phyloP scores from a whole-genome alignment of 2,797 vertebrate genomes.

The Leptatherina wallacei region DNA sequence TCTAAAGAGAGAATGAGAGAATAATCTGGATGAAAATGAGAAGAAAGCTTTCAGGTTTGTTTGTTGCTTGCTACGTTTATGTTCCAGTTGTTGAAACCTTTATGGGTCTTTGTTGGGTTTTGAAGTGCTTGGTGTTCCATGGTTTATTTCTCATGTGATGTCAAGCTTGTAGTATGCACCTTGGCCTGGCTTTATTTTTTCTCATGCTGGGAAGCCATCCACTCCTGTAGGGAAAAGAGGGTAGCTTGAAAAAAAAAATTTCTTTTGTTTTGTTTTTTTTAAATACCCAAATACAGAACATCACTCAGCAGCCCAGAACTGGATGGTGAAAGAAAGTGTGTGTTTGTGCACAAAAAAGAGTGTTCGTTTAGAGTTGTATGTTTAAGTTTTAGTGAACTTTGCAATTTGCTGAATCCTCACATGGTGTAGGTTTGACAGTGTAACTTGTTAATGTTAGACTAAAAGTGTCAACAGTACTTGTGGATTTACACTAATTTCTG shows the following conservation, averaged over 20 bases:
- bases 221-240: slow-evolving; percentile 44
- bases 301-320: slow-evolving; percentile 14
- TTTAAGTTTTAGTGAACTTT: slow-evolving; percentile 35
- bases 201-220: slow-evolving; percentile 41
- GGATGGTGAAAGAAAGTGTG: not conserved
- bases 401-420: slow-evolving; percentile 42
- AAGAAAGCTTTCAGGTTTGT: slow-evolving; percentile 58
- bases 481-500: slow-evolving; percentile 8
- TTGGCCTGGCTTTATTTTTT: slow-evolving; percentile 45
- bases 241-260: slow-evolving; percentile 47
- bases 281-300: slow-evolving; percentile 5
- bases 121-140: slow-evolving; percentile 69
- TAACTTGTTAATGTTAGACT: not conserved
- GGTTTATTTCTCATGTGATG: slow-evolving; percentile 69
- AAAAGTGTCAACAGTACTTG: slow-evolving; percentile 40
- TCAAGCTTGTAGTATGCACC: slow-evolving; percentile 64
- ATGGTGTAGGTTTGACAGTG: not conserved
- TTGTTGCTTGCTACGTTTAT: slow-evolving; percentile 65
- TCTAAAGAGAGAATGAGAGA: slow-evolving; percentile 45
- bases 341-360: not conserved
- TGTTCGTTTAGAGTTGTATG: slow-evolving; percentile 12
- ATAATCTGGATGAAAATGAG: slow-evolving; percentile 64
- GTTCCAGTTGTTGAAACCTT: slow-evolving; percentile 64
- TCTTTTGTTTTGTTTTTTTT: slow-evolving; percentile 10
- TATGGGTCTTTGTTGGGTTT: slow-evolving; percentile 73